A percentile compares a stretch with the other conserved stretches of the same genome.
Evolutionary conservation across 2,888 invertebrate genomes (phyloP).

Genomic region (Anoplius nigerrimus): DNA sequence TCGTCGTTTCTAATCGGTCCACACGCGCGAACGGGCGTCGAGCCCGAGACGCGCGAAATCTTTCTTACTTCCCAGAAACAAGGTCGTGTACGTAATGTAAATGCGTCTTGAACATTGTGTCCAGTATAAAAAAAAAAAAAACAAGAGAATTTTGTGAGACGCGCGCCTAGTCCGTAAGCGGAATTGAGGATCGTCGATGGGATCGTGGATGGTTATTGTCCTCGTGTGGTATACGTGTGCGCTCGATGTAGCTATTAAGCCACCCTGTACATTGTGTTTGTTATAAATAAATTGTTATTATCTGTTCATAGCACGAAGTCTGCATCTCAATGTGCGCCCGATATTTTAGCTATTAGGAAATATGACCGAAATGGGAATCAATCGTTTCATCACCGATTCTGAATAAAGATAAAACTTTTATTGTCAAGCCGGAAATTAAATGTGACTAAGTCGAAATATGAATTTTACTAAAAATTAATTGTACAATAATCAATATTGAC

Average conservation of each 20-base stretch:
- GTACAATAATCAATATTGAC: no score
- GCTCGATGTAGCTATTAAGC: slow-evolving; percentile 24
- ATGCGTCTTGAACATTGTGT: slow-evolving; percentile 17
- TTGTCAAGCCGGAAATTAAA: no score
- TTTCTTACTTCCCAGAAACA: not conserved
- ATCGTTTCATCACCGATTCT: not conserved
- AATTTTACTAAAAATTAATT: no score
- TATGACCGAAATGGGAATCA: not conserved
- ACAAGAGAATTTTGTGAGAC: slow-evolving; percentile 12
- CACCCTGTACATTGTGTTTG: slow-evolving; percentile 52
- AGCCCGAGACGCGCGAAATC: not conserved
- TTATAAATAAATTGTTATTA: slow-evolving; percentile 60
- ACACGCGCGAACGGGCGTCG: not conserved
- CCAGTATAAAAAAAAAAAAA: no score
- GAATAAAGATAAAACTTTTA: no score
- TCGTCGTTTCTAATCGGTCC: not conserved
- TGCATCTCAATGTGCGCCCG: not conserved
- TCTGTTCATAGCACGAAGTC: slow-evolving; percentile 49
- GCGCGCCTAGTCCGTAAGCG: slow-evolving; percentile 28
- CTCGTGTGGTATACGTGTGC: slow-evolving; percentile 20
- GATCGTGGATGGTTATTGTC: not conserved
- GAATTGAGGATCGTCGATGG: not conserved
- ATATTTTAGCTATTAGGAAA: no score
- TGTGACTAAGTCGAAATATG: no score
- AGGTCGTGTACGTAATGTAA: slow-evolving; percentile 6